Evolutionary conservation across 2,797 vertebrate genomes (phyloP).

Genomic region (Cossypha niveicapilla): DNA sequence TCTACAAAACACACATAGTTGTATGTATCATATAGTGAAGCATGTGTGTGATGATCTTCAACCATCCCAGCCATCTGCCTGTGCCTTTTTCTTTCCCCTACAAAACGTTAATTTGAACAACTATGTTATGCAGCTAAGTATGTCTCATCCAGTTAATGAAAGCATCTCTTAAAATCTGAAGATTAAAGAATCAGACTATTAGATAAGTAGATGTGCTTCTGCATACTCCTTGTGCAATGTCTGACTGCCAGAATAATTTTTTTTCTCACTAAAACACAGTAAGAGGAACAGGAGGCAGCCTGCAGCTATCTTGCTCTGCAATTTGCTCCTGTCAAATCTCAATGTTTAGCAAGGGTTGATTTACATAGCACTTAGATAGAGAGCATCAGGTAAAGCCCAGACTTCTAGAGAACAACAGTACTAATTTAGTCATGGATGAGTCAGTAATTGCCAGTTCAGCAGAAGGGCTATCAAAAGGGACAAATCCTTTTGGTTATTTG

Average conservation of each 20-base stretch:
- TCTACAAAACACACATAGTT: neutral
- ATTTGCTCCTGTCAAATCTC: neutral
- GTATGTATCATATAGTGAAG: neutral
- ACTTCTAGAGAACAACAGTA: neutral
- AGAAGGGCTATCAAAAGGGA: neutral
- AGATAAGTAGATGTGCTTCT: neutral
- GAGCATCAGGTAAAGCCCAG: neutral
- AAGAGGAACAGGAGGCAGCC: neutral
- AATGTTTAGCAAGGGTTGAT: neutral
- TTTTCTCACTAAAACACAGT: neutral
- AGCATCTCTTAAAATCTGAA: neutral
- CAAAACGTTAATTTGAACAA: neutral
- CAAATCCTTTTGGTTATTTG: neutral
- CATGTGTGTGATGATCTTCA: neutral
- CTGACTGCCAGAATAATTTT: neutral
- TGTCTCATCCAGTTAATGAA: neutral
- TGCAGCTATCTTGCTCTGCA: neutral
- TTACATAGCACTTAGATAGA: neutral
- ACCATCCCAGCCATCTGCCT: neutral
- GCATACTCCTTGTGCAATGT: neutral
- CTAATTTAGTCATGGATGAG: neutral
- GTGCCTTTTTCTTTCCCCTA: neutral
- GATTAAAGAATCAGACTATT: neutral
- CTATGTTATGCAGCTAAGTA: neutral
- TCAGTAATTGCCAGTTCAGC: neutral